Percentiles rank a stretch among this genome's conserved stretches.
Conservation (phyloP, 2,888 invertebrate genomes). For the Ethmia dodecea region DNA sequence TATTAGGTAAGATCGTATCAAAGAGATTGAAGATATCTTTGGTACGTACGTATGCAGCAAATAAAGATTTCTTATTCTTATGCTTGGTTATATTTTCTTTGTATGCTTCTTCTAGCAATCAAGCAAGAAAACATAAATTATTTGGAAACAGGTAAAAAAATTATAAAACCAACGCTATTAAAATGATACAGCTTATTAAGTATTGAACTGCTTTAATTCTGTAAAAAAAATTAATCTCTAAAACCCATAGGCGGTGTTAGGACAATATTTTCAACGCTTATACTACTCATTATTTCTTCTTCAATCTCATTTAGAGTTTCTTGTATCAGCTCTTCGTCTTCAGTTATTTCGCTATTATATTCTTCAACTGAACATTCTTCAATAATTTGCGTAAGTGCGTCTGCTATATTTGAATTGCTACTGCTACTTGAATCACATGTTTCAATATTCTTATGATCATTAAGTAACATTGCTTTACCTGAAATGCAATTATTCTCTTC, state of each 20-base stretch:
- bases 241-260: constrained; percentile 54
- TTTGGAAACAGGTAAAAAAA: no score
- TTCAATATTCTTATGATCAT: constrained; percentile 9
- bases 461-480: neutral
- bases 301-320: constrained; percentile 55
- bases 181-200: no score
- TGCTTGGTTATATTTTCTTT: no score
- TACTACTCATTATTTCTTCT: constrained; percentile 28
- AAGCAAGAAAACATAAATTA: no score
- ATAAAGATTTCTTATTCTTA: no score
- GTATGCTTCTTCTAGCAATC: no score
- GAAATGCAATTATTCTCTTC: neutral
- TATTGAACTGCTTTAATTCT: no score
- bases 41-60: no score
- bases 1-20: no score
- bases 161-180: no score
- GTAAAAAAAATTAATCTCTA: constrained; percentile 38
- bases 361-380: constrained; percentile 35
- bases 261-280: constrained; percentile 33
- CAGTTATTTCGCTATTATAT: constrained; percentile 27
- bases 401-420: constrained; percentile 38
- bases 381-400: constrained; percentile 56
- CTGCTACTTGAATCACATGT: neutral
- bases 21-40: no score
- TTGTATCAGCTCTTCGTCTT: constrained; percentile 44